These are phyloP conservation scores for Sapajus apella DNA, from an alignment of 2,113 vertebrate species.

Conservation along the genomic window DNA sequence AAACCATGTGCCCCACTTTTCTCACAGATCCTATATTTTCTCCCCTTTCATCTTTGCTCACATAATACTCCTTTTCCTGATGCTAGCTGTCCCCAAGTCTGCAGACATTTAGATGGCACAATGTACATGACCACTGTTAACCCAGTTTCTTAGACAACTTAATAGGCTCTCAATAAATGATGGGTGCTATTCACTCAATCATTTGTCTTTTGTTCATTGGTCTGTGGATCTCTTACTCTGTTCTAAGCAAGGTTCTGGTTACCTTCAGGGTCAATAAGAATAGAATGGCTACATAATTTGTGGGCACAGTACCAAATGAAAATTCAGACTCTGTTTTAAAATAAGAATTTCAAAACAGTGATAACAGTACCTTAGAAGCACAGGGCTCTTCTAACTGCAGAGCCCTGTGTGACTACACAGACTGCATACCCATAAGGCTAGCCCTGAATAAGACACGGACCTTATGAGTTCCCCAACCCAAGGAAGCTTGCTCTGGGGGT, in stretches of 20 bases:
- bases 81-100: not conserved
- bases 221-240: not conserved
- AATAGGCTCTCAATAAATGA: not conserved
- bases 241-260: not conserved
- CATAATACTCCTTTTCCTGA: accelerated
- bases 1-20: not conserved
- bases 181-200: not conserved
- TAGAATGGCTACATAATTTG: not conserved
- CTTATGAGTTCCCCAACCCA: not conserved
- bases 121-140: not conserved
- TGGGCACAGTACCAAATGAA: not conserved
- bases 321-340: not conserved
- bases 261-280: not conserved
- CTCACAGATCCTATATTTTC: not conserved
- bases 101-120: not conserved
- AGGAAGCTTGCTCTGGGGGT: not conserved
- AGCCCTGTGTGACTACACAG: not conserved
- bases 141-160: not conserved
- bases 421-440: too few relatives aligned
- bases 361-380: not conserved
- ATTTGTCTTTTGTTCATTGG: not conserved
- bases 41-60: not conserved
- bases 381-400: not conserved
- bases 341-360: not conserved
- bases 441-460: not conserved